phyloP scores from a whole-genome alignment of 2,888 invertebrate genomes.

The Callyntrura sp. region DNA sequence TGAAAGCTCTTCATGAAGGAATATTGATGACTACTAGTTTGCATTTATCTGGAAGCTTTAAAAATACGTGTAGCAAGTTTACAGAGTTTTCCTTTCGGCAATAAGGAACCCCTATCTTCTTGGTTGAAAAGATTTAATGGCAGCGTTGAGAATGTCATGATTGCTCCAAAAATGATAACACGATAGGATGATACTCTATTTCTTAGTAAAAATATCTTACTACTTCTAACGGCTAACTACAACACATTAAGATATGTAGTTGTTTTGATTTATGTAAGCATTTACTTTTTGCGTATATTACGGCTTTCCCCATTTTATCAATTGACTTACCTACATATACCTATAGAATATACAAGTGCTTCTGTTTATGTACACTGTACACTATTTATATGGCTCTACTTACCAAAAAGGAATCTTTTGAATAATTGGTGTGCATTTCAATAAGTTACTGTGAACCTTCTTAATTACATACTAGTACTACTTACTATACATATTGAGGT shows the following conservation, averaged over 20 bases:
- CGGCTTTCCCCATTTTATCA: constrained; percentile 54
- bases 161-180: constrained; percentile 16
- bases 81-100: background rate
- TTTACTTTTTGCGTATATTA: constrained; percentile 33
- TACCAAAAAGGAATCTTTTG: constrained; percentile 40
- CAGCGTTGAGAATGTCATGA: constrained; percentile 34
- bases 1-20: constrained; percentile 30
- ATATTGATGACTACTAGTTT: constrained; percentile 25
- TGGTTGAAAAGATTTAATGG: constrained; percentile 37
- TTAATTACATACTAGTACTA: constrained; percentile 6
- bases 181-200: background rate
- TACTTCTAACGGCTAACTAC: constrained; percentile 12
- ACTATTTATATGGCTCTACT: no score
- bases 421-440: constrained; percentile 24
- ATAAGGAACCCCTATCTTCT: background rate
- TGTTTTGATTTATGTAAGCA: no score
- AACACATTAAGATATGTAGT: no score
- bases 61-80: constrained; percentile 2
- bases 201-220: background rate
- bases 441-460: constrained; percentile 29
- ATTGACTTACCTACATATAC: background rate
- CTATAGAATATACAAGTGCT: no score
- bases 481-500: constrained; percentile 38
- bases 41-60: constrained; percentile 23
- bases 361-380: no score